Evolutionary conservation across 1,140 invertebrate genomes (phyloP), one percentile per base, ranked within the genome.

Genomic region (Sycobia sp.): DNA sequence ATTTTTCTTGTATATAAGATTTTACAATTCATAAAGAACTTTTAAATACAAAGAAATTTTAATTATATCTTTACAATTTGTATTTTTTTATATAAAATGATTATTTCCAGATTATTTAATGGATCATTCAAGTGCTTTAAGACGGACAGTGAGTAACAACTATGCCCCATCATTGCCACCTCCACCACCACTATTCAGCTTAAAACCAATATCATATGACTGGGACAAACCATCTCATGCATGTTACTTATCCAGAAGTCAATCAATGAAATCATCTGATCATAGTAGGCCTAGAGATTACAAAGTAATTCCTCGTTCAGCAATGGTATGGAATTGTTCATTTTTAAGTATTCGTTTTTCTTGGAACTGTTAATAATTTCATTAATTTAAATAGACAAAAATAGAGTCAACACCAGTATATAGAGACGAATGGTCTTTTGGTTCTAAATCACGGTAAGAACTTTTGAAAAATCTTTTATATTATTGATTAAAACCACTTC

Each of bases 121-220:
- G 50, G 78, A 81, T 2, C 58, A 41, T 47, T 55, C 58, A 65
- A 50, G 71, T 36, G 67, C 73, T 27, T 67, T 82, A 46, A 73
- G 78, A 58, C 71, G 80, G 43, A 82, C 81, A 32, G 78, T 83
- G 3, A 82, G 66, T 47, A 82, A 82, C 51, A 78, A 83, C 22
- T 81, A 82, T 60, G 78, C 76, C 16, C 77, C 79, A n/a, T 69
- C 72, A 46, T 71, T 73, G 23, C 78, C 78, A 16, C 77, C 79
- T 18, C 79, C 78, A 25, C 80, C 78, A 36, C 79, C 80, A 64
- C 69, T 80, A 50, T 82, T 82, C 49, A 75, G 68, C 65, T 73
- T 78, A 60, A 76, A 76, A 43, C 69, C 74, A 18, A 27, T 73
- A 20, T 57, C 74, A 41, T 69, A 73, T 41, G 72, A 73, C 5